phyloP scores from a whole-genome alignment of 2,797 vertebrate genomes.

The Macrochelys suwanniensis region DNA sequence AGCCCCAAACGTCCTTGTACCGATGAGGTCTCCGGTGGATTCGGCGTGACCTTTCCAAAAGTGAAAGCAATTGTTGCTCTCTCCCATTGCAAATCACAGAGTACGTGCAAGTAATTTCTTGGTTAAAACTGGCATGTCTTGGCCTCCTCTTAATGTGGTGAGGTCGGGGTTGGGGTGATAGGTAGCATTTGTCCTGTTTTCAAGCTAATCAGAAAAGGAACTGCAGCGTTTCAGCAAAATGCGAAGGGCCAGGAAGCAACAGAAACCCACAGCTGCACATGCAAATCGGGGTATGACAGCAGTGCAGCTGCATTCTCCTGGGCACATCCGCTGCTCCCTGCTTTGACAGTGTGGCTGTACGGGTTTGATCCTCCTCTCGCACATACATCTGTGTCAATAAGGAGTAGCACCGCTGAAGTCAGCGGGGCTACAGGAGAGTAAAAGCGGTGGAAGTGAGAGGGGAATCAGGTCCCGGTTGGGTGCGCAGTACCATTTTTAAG shows the following conservation, averaged over 20 bases:
- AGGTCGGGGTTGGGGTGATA: background rate
- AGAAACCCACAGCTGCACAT: background rate
- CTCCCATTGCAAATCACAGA: background rate
- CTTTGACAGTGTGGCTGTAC: background rate
- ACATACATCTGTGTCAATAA: background rate
- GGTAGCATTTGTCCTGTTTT: background rate
- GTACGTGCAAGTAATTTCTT: background rate
- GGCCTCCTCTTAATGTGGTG: background rate
- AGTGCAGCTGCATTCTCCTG: background rate
- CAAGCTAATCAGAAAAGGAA: background rate
- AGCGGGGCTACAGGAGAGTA: background rate
- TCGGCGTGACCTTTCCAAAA: conserved; percentile 21
- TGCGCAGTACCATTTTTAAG: background rate
- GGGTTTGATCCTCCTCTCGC: background rate
- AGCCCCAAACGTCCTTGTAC: background rate
- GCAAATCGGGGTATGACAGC: background rate
- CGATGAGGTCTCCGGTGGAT: background rate
- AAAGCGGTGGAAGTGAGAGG: background rate
- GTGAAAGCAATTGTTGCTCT: background rate
- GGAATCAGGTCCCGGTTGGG: background rate
- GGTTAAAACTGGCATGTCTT: background rate
- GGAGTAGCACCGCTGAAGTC: background rate
- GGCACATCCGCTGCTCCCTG: background rate
- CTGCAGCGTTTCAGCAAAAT: background rate
- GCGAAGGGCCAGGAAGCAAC: background rate